A percentile compares a stretch with the other conserved stretches of the same genome.
phyloP scores from a whole-genome alignment of 2,113 vertebrate genomes.

The Anoplopoma fimbria region DNA sequence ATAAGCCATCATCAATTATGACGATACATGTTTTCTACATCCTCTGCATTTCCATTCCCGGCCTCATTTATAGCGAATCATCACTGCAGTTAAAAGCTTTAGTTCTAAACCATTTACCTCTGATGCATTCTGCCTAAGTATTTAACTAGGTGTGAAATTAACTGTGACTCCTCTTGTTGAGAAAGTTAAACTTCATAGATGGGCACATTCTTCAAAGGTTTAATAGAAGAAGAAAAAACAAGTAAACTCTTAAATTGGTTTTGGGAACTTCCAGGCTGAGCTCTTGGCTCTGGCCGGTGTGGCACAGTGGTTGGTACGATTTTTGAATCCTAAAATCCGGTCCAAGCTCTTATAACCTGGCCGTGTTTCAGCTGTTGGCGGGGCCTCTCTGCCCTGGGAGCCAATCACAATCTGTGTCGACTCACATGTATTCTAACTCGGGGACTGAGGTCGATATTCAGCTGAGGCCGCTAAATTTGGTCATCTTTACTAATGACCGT shows the following conservation, averaged over 20 bases:
- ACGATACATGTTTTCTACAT: conserved; percentile 40
- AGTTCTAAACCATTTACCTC: conserved; percentile 66
- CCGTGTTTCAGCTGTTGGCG: conserved; percentile 55
- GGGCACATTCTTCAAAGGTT: conserved; percentile 47
- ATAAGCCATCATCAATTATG: conserved; percentile 25
- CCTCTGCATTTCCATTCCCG: conserved; percentile 37
- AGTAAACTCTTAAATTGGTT: conserved; percentile 62
- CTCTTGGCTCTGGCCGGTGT: conserved; percentile 49
- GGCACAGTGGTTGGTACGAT: conserved; percentile 56
- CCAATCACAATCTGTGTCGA: conserved; percentile 54
- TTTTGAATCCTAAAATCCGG: conserved; percentile 65
- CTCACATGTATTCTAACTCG: conserved; percentile 45
- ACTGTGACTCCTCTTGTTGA: conserved; percentile 62
- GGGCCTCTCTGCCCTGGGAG: conserved; percentile 38
- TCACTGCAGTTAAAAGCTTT: conserved; percentile 60
- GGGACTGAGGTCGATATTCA: conserved; percentile 49
- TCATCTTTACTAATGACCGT: conserved; percentile 56
- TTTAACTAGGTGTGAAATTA: conserved; percentile 82
- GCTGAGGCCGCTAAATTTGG: conserved; percentile 38
- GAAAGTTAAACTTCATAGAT: conserved; percentile 52
- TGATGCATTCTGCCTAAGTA: conserved; percentile 63
- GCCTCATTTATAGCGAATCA: conserved; percentile 58
- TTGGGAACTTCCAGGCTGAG: conserved; percentile 54
- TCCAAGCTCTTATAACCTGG: conserved; percentile 67
- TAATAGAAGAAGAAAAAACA: conserved; percentile 29